Evolutionary conservation across 1,140 invertebrate genomes (phyloP).

Genomic region (Ostrea edulis): DNA sequence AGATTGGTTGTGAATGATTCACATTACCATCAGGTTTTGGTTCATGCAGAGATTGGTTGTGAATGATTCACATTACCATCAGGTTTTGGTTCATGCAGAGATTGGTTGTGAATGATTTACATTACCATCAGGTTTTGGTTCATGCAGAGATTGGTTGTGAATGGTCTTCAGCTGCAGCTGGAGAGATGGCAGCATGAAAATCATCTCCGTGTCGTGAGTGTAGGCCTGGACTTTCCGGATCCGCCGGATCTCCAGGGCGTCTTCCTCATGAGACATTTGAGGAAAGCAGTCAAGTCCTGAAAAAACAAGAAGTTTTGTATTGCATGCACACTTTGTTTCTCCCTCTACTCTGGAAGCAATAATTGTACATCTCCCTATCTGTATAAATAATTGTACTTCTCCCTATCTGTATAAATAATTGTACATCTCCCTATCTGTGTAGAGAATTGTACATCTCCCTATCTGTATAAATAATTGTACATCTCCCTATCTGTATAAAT

Average conservation of each 20-base stretch:
- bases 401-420: too few species aligned
- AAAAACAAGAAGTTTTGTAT: not conserved
- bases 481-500: too few species aligned
- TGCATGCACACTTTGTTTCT: too few species aligned
- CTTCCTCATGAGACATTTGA: slow-evolving; percentile 86
- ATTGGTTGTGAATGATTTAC: not conserved
- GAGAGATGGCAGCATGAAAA: slow-evolving; percentile 95
- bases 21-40: too few species aligned
- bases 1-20: slow-evolving; percentile 85
- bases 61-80: too few species aligned
- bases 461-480: too few species aligned
- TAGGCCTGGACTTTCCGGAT: slow-evolving; percentile 84
- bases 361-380: too few species aligned
- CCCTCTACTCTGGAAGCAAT: too few species aligned
- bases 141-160: slow-evolving; percentile 83
- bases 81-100: not conserved
- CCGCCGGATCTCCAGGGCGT: slow-evolving; percentile 72
- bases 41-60: too few species aligned
- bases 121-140: slow-evolving; percentile 73
- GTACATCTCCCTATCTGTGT: too few species aligned
- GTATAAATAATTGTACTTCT: too few species aligned
- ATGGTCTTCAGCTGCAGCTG: slow-evolving; percentile 96
- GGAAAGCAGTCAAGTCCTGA: slow-evolving; percentile 89
- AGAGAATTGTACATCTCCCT: too few species aligned
- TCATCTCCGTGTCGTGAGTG: slow-evolving; percentile 94